Evolutionary conservation across 2,888 invertebrate genomes (phyloP), one percentile per base, ranked within the genome.

Genomic region (Drosophila mulleri): DNA sequence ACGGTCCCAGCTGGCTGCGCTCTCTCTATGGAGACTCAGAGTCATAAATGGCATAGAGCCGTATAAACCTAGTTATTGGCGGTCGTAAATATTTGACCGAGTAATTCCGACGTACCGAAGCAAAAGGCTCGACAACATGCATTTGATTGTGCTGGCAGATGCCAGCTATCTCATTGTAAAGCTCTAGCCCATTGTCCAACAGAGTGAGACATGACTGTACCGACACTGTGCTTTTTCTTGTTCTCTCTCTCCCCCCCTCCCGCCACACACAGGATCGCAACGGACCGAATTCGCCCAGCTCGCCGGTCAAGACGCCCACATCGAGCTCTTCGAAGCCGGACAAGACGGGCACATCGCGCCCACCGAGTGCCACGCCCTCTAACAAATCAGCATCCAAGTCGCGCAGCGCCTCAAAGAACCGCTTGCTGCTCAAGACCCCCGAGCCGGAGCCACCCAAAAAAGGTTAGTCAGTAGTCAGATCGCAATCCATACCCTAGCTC

Each of bases 401-500:
- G 48, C 91, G 93, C 73, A 93, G 93, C 83, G 83, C 93, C 72
- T 93, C 93, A 39, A 90, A 93, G 87, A 92, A 91, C 80, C 91
- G 93, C 67, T 83, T 92, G 83, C 82, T 92, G 41, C 92, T 95
- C 57, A 96, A 96, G 93, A 97, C 97, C 67, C 96, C 97, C 12
- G 97, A 97, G 90, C 93, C 94, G 66, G 94, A 90, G 92, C 94
- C 80, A 91, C 94, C 96, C 57, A 97, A 96, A 92, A 97, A 97
- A 94, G 96, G 97, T 97, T 93, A 78, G 57, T 67, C n/a, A 78
- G 57, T 67, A 20, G 2, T 0, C 1, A 7, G 14, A n/a, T 7
- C 8, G 0, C 8, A 9, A 14, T 16, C 5, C 2, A 20, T 5
- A 0, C n/a, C 4, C n/a, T 11, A 2, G 5, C n/a, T 52, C 29